A percentile compares a stretch with the other conserved stretches of the same genome.
These are phyloP conservation scores for Chaenocephalus aceratus DNA, from an alignment of 2,113 vertebrate genomes.

Conservation along the genomic window DNA sequence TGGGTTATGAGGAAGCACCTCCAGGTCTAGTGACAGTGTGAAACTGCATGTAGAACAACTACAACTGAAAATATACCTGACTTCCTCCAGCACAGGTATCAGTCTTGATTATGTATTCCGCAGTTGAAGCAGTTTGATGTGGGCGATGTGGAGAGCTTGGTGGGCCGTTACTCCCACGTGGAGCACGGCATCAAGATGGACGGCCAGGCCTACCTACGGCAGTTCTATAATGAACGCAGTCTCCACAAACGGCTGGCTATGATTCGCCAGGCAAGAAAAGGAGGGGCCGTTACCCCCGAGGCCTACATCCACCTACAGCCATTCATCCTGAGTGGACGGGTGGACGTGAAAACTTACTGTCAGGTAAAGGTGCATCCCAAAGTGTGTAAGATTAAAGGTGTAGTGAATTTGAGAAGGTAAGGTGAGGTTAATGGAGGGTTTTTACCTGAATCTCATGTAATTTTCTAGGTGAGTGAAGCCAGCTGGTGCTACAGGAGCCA, in stretches of 20 bases:
- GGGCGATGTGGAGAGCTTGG: conserved; percentile 84
- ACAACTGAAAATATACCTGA: background rate
- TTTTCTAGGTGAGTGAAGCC: conserved; percentile 77
- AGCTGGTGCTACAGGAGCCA: conserved; percentile 83
- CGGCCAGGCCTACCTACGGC: conserved; percentile 80
- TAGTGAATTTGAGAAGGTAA: background rate
- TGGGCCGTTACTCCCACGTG: conserved; percentile 83
- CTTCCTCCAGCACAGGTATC: background rate
- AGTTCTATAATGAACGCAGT: conserved; percentile 85
- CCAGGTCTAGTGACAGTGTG: conserved; percentile 75
- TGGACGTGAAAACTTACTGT: conserved; percentile 80
- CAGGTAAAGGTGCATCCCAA: conserved; percentile 68
- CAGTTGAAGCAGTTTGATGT: conserved; percentile 86
- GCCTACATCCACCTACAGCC: conserved; percentile 82
- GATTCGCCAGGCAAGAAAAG: conserved; percentile 84
- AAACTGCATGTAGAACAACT: conserved; percentile 26
- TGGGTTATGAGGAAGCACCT: conserved; percentile 87
- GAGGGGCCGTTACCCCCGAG: conserved; percentile 84
- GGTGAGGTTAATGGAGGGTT: background rate
- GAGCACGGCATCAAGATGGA: conserved; percentile 86
- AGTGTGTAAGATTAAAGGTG: background rate
- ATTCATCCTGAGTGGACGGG: conserved; percentile 73
- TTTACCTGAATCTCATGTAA: background rate
- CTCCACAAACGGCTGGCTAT: conserved; percentile 82
- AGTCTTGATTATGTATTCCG: background rate